phyloP scores from a whole-genome alignment of 2,113 vertebrate genomes.

The Pyrgilauda ruficollis region DNA sequence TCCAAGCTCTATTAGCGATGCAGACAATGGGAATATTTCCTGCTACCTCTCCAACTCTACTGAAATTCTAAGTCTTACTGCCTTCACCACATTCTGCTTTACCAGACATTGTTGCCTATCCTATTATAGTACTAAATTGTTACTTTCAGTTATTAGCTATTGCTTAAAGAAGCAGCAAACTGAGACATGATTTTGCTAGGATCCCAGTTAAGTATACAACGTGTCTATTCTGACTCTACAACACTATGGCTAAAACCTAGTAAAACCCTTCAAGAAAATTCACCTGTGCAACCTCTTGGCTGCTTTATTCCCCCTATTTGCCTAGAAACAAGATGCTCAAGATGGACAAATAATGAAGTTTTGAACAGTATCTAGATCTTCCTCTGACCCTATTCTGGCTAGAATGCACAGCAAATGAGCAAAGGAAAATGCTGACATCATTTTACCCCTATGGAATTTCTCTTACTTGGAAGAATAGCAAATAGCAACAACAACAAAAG shows the following conservation, averaged over 20 bases:
- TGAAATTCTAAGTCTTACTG: background rate
- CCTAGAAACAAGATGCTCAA: background rate
- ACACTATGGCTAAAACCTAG: background rate
- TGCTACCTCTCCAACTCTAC: background rate
- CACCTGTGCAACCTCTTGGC: background rate
- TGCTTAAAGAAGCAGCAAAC: background rate
- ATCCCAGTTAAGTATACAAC: background rate
- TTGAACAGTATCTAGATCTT: background rate
- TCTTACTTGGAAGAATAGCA: background rate
- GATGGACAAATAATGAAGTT: background rate
- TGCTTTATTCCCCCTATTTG: background rate
- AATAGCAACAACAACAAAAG: background rate
- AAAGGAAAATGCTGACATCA: slow-evolving; percentile 40
- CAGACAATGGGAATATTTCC: background rate
- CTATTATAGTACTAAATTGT: background rate
- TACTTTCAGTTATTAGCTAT: background rate
- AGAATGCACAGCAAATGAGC: background rate
- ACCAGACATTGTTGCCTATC: background rate
- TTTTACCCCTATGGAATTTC: background rate
- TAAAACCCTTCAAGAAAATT: background rate
- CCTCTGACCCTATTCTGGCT: background rate
- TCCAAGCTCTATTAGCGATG: background rate
- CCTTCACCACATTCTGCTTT: background rate
- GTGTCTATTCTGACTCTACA: background rate
- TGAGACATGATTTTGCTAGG: background rate